A percentile compares a stretch with the other conserved stretches of the same genome.
These are phyloP conservation scores for Motacilla alba DNA, from an alignment of 2,113 vertebrate genomes.

Conservation along the genomic window DNA sequence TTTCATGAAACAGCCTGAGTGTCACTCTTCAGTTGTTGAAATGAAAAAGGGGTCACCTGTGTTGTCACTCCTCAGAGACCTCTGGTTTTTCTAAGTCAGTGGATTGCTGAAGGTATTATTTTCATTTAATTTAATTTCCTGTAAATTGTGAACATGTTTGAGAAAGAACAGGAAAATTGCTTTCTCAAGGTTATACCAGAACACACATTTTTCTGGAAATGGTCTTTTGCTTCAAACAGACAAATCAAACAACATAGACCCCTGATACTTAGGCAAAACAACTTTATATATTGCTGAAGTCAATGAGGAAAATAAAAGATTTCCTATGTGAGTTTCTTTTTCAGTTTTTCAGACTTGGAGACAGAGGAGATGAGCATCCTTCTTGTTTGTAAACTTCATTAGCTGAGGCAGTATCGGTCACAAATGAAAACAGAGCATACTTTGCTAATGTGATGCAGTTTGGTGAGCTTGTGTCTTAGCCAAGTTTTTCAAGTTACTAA, in stretches of 20 bases:
- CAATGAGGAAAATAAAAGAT: background rate
- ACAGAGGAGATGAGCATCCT: background rate
- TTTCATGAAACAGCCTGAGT: background rate
- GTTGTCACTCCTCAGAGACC: background rate
- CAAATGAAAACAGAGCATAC: background rate
- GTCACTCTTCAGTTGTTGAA: background rate
- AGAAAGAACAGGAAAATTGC: background rate
- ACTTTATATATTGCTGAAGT: background rate
- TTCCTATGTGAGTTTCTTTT: background rate
- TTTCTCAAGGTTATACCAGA: background rate
- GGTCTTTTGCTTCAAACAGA: background rate
- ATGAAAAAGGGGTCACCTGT: background rate
- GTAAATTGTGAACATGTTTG: background rate
- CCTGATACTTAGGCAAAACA: background rate
- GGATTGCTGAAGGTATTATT: background rate
- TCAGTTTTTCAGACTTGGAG: background rate
- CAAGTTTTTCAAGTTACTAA: background rate
- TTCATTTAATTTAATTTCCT: background rate
- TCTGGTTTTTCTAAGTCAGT: background rate
- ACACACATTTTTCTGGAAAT: background rate
- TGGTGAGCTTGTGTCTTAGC: background rate
- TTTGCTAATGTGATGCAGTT: background rate
- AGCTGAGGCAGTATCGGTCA: background rate
- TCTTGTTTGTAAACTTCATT: background rate
- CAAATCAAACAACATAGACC: background rate